phyloP scores from a whole-genome alignment of 2,888 invertebrate species.

The Dasysyrphus tricinctus region DNA sequence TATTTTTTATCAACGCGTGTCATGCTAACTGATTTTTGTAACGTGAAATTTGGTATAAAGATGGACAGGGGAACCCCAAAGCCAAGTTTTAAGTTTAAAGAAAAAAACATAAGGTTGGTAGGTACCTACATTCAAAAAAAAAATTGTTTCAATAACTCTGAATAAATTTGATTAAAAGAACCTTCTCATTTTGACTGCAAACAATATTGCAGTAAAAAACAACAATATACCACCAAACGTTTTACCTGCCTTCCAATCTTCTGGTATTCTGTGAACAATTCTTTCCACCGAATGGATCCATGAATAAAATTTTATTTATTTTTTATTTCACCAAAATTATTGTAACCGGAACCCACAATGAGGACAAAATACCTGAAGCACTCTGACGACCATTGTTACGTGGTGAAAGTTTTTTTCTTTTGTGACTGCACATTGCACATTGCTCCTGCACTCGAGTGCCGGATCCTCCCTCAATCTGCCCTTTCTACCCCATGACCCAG shows the following conservation, averaged over 20 bases:
- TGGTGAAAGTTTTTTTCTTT: conserved; percentile 36
- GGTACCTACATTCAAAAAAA: too few species aligned
- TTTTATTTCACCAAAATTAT: conserved; percentile 13
- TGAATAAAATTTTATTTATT: conserved; percentile 40
- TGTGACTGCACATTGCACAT: not conserved
- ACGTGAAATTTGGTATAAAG: too few species aligned
- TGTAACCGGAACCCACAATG: conserved; percentile 35
- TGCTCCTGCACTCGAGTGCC: not conserved
- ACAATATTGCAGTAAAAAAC: not conserved
- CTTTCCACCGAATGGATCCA: not conserved
- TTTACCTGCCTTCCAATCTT: conserved; percentile 8
- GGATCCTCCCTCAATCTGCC: not conserved
- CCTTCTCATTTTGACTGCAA: not conserved
- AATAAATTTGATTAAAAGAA: conserved; percentile 17
- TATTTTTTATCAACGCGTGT: too few species aligned
- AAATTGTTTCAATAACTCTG: not conserved
- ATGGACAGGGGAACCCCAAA: too few species aligned
- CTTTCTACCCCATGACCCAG: too few species aligned
- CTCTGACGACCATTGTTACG: conserved; percentile 30
- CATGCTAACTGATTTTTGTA: too few species aligned
- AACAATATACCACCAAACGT: not conserved
- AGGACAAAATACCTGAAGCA: conserved; percentile 35
- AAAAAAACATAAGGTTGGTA: too few species aligned
- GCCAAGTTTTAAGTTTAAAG: too few species aligned
- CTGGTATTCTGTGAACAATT: conserved; percentile 7